Evolutionary conservation across 2,113 vertebrate genomes (phyloP).

Genomic region (Pampusana beccarii): DNA sequence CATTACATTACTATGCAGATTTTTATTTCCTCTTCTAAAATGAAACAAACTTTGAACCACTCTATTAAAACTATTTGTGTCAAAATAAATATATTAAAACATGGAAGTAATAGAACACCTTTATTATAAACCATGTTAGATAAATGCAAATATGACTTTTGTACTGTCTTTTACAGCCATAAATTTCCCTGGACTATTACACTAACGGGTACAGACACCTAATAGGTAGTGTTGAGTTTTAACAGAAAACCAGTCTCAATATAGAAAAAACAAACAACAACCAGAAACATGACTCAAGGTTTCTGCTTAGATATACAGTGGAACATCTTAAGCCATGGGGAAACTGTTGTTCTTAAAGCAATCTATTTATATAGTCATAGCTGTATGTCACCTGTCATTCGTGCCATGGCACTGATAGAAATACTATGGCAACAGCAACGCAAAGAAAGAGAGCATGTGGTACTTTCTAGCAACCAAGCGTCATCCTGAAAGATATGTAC

Average conservation of each 20-base stretch:
- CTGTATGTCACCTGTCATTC: not conserved
- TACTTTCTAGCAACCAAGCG: not conserved
- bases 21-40: not conserved
- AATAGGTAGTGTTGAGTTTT: not conserved
- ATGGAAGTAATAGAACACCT: not conserved
- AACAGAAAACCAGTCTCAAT: not conserved
- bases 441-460: not conserved
- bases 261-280: not conserved
- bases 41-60: not conserved
- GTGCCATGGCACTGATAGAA: not conserved
- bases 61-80: not conserved
- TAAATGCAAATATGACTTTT: not conserved
- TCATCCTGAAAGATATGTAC: not conserved
- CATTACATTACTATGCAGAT: not conserved
- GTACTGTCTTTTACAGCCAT: not conserved
- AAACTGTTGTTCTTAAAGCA: not conserved
- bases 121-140: not conserved
- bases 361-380: not conserved
- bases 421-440: constrained; percentile 1
- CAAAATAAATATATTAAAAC: not conserved
- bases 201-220: not conserved
- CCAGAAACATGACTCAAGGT: not conserved
- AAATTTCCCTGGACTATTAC: not conserved
- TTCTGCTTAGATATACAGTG: not conserved
- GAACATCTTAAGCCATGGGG: not conserved